Evolutionary conservation across 2,113 vertebrate species (phyloP), one percentile per base, ranked within the genome.

Genomic region (Boleophthalmus pectinirostris): DNA sequence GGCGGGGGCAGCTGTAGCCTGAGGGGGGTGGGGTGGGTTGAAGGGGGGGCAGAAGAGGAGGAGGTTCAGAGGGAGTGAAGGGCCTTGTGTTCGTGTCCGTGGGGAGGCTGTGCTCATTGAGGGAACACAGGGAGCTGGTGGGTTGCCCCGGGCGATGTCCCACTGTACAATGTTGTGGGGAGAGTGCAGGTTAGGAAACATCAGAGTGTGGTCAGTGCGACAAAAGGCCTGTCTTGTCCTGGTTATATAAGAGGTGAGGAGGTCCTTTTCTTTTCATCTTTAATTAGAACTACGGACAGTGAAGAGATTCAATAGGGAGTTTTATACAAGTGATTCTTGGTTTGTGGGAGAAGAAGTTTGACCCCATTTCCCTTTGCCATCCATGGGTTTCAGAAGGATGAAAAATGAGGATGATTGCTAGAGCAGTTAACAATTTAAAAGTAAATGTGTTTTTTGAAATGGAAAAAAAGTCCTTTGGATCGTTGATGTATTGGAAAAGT

Each of bases 121-220:
- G 68, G 51, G 43, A 77, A 89, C 85, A 89, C 25, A 8, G 51
- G 78, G 64, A 84, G 84, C 86, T 68, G 3, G 70, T 77, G 79
- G 85, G 83, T 73, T 69, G 89, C 92, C 85, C 24, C 5, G 8
- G 91, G 90, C 91, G 80, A 84, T 60, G 87, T 82, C 89, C 87
- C 85, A 69, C 82, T 77, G 81, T 87, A 89, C 85, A 82, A 72
- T 83, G 79, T 85, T 87, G 86, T 79, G 80, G 68, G 75, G 68
- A 75, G 69, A 82, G 79, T 83, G 49, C 73, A 77, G 74, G 72
- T 74, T 87, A 66, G 77, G 56, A 10, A 77, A 85, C 89, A 89
- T 84, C 70, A 78, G 66, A 66, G 73, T 89, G 88, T 51, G 88
- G 90, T 92, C 88, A 91, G 73, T 45, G 45, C 78, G 13, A 76